Conservation (phyloP, 1,140 invertebrate species). For the Bombus consobrinus region DNA sequence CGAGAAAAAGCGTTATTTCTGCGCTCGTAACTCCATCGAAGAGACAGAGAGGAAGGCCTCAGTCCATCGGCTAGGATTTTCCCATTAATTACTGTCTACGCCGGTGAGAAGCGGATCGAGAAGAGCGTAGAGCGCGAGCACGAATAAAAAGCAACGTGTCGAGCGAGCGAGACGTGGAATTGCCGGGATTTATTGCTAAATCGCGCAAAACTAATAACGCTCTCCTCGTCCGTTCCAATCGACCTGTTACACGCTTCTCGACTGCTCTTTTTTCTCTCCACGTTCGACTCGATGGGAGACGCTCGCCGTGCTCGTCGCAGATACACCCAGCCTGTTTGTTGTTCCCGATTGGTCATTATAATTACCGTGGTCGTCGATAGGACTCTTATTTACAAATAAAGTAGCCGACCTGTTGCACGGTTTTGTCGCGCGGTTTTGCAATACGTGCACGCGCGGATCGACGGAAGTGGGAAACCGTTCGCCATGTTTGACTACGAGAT, state of each 20-base stretch:
- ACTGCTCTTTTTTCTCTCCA: neutral
- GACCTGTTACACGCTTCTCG: slow-evolving; percentile 36
- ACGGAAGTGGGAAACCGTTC: slow-evolving; percentile 16
- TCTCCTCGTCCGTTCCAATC: slow-evolving; percentile 33
- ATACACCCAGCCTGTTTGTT: slow-evolving; percentile 31
- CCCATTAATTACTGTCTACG: slow-evolving; percentile 48
- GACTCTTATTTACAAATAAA: slow-evolving; percentile 53
- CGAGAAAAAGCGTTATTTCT: slow-evolving; percentile 33
- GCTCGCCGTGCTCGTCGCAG: neutral
- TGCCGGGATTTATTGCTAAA: slow-evolving; percentile 46
- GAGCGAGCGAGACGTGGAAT: slow-evolving; percentile 14
- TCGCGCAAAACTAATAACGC: slow-evolving; percentile 55
- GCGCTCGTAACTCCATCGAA: slow-evolving; percentile 11
- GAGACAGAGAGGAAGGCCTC: slow-evolving; percentile 28
- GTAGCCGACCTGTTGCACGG: slow-evolving; percentile 33
- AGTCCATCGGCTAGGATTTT: slow-evolving; percentile 32
- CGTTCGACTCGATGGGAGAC: neutral
- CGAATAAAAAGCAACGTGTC: slow-evolving; percentile 15
- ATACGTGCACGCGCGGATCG: slow-evolving; percentile 23
- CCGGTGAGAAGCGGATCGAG: slow-evolving; percentile 28
- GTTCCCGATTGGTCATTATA: slow-evolving; percentile 47
- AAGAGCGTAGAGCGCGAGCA: slow-evolving; percentile 7
- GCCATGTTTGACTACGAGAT: neutral
- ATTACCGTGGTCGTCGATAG: slow-evolving; percentile 31
- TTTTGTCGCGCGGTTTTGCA: slow-evolving; percentile 36